Evolutionary conservation across 1,140 invertebrate genomes (phyloP).

Genomic region (Ceratosolen solmsi): DNA sequence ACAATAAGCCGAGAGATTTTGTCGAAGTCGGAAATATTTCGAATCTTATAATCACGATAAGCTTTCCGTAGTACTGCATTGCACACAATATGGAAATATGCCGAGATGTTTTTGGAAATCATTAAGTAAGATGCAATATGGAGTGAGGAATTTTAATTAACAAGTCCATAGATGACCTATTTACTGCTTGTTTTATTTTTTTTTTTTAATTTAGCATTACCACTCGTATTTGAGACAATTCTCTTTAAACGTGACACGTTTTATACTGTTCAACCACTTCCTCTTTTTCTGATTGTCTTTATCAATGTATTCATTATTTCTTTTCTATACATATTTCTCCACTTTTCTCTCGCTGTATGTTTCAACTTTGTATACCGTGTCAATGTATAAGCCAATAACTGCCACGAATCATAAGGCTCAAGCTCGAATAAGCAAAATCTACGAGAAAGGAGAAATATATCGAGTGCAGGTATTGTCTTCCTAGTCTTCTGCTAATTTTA

Average conservation of each 20-base stretch:
- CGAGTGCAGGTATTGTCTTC: background rate
- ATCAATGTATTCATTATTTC: background rate
- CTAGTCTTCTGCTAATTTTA: background rate
- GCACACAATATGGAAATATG: background rate
- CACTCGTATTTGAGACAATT: background rate
- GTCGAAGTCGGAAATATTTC: background rate
- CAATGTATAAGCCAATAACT: background rate
- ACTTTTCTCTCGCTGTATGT: background rate
- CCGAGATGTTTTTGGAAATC: background rate
- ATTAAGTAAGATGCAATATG: background rate
- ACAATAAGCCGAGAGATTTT: slow-evolving; percentile 1
- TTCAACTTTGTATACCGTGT: background rate
- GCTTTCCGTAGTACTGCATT: no score
- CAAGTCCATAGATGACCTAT: background rate
- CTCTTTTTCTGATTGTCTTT: background rate
- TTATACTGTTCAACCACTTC: background rate
- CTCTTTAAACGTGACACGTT: background rate
- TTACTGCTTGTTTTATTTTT: background rate
- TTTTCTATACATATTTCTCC: background rate
- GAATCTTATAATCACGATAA: no score
- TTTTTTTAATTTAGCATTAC: background rate
- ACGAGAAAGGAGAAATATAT: background rate
- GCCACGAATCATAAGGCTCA: background rate
- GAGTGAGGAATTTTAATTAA: background rate
- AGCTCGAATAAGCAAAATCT: background rate